Evolutionary conservation across 1,140 invertebrate genomes (phyloP).

Genomic region (Sycophila sp.): DNA sequence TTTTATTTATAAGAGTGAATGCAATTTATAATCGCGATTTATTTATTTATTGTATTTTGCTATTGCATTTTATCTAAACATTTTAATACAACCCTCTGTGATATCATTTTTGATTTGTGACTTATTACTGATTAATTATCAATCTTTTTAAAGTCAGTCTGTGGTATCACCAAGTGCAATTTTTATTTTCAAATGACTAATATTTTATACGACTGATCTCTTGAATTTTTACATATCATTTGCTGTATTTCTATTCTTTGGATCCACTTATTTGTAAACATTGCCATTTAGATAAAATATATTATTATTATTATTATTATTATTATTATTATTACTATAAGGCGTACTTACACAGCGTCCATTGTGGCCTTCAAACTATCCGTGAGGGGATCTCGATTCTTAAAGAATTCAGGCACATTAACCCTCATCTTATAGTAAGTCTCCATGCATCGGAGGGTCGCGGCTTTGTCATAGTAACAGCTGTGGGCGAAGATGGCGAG

Average conservation of each 20-base stretch:
- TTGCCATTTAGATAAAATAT: neutral
- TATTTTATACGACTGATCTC: too few relatives aligned
- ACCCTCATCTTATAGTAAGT: slow-evolving; percentile 69
- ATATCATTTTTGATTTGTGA: too few relatives aligned
- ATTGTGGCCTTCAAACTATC: slow-evolving; percentile 54
- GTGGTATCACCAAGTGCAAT: too few relatives aligned
- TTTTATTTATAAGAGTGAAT: too few relatives aligned
- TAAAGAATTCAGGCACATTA: slow-evolving; percentile 71
- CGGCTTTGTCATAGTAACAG: slow-evolving; percentile 68
- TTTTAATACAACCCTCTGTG: too few relatives aligned
- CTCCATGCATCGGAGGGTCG: slow-evolving; percentile 70
- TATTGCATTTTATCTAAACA: too few relatives aligned
- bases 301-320: too few relatives aligned
- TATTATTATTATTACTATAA: neutral
- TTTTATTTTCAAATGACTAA: too few relatives aligned
- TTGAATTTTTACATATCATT: neutral
- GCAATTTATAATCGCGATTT: too few relatives aligned
- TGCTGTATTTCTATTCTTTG: neutral
- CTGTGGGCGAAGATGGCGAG: slow-evolving; percentile 71
- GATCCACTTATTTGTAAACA: neutral
- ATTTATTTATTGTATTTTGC: too few relatives aligned
- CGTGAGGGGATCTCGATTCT: slow-evolving; percentile 63
- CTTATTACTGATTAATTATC: too few relatives aligned
- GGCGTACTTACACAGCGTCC: slow-evolving; percentile 62
- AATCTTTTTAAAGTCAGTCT: too few relatives aligned